A percentile compares a stretch with the other conserved stretches of the same genome.
phyloP scores from a whole-genome alignment of 2,797 vertebrate genomes.

The Hoplostethus mediterraneus region DNA sequence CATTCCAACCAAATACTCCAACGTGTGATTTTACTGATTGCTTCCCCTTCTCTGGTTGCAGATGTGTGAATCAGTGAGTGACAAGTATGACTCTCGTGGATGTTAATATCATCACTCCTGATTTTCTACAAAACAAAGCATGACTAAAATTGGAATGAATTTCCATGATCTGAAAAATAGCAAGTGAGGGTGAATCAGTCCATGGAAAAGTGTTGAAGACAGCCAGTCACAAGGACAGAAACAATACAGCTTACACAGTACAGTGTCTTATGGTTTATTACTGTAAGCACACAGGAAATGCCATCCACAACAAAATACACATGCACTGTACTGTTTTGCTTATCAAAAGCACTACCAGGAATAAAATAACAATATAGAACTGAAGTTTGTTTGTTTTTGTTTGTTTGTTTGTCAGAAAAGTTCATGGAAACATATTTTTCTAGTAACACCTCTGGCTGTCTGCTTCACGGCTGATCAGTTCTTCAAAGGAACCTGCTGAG shows the following conservation, averaged over 20 bases:
- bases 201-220: background rate
- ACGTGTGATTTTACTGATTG: no score
- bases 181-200: background rate
- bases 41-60: no score
- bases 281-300: slow-evolving; percentile 1
- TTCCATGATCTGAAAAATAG: background rate
- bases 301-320: slow-evolving; percentile 26
- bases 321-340: slow-evolving; percentile 33
- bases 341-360: background rate
- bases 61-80: no score
- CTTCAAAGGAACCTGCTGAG: background rate
- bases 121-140: background rate
- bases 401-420: no score
- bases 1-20: no score
- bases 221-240: background rate
- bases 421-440: background rate
- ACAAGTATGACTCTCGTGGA: no score
- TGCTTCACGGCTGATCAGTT: background rate
- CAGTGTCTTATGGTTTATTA: slow-evolving; percentile 49
- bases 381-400: background rate
- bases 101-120: background rate
- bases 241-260: background rate
- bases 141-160: no score
- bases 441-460: background rate
- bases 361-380: background rate